These are phyloP conservation scores for Calonectris borealis DNA, from an alignment of 2,113 vertebrate species.

Conservation along the genomic window DNA sequence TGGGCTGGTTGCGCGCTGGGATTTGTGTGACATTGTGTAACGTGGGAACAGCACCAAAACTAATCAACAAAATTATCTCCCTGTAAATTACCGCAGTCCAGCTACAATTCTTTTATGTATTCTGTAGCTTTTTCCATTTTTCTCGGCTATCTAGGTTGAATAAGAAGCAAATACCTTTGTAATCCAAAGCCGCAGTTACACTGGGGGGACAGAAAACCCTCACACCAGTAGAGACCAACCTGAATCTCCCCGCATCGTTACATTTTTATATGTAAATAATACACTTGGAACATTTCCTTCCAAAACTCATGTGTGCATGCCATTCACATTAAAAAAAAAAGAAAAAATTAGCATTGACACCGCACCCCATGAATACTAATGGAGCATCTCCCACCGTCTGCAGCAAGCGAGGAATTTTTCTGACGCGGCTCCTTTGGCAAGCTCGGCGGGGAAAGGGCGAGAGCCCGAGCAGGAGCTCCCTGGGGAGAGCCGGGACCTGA, in stretches of 20 bases:
- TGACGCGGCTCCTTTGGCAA: background rate
- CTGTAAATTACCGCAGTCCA: background rate
- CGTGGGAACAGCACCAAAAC: background rate
- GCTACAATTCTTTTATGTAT: background rate
- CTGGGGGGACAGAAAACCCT: background rate
- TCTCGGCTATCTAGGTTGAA: background rate
- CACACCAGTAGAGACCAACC: background rate
- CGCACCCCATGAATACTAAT: background rate
- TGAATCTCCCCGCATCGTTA: fast-evolving
- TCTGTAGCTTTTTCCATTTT: background rate
- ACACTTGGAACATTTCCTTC: background rate
- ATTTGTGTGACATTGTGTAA: background rate
- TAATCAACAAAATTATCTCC: background rate
- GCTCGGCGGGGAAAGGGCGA: background rate
- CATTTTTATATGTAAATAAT: background rate
- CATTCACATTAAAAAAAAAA: background rate
- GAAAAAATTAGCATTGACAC: background rate
- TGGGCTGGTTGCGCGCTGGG: background rate
- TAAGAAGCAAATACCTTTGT: background rate
- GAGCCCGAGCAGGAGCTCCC: background rate
- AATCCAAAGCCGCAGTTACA: background rate
- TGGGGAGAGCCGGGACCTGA: background rate
- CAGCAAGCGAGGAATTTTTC: background rate
- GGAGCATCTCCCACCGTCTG: background rate
- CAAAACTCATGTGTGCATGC: background rate